Conservation (phyloP, 2,797 vertebrate species). For the Tokudaia tokunoshimensis region DNA sequence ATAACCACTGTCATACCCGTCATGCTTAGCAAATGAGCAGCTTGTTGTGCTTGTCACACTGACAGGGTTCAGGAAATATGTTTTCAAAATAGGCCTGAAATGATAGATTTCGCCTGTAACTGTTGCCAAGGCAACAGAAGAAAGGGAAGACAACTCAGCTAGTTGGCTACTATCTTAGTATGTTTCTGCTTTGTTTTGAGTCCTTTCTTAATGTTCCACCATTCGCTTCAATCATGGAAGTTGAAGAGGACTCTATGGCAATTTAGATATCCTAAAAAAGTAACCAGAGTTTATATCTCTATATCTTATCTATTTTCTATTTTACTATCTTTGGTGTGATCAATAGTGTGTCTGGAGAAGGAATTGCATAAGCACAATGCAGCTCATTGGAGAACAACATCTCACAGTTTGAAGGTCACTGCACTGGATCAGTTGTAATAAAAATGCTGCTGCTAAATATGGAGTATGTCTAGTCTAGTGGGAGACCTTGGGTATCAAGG, state of each 20-base stretch:
- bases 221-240: neutral
- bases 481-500: constrained; percentile 52
- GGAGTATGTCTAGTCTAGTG: constrained; percentile 50
- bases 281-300: neutral
- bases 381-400: neutral
- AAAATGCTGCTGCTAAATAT: neutral
- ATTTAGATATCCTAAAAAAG: constrained; percentile 34
- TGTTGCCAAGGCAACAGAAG: constrained; percentile 71
- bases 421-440: neutral
- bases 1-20: constrained; percentile 51
- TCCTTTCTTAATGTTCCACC: neutral
- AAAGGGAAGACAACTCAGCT: neutral
- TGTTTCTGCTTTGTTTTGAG: neutral
- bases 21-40: constrained; percentile 71
- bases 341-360: neutral
- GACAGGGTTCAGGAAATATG: constrained; percentile 30
- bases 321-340: constrained; percentile 12
- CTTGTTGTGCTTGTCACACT: constrained; percentile 43
- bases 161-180: neutral
- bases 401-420: constrained; percentile 42
- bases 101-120: neutral
- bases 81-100: constrained; percentile 58
- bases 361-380: neutral
- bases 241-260: neutral
- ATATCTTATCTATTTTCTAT: constrained; percentile 7